These are phyloP conservation scores for Rhyacophila evoluta DNA, from an alignment of 2,888 invertebrate species.

Conservation along the genomic window DNA sequence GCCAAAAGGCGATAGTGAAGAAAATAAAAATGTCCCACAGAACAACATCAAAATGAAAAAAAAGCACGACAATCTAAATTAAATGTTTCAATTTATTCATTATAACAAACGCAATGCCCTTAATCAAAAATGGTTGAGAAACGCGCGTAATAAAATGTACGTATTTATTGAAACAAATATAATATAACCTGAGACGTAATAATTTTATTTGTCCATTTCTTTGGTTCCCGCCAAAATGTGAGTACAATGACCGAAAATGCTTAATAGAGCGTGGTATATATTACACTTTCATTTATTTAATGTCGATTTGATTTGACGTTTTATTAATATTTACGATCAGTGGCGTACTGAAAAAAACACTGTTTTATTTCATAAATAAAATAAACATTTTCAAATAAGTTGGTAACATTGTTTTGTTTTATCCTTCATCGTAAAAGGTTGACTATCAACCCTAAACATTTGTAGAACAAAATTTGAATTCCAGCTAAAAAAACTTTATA, in stretches of 20 bases:
- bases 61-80: neutral
- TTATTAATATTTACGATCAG: neutral
- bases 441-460: no score
- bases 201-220: slow-evolving; percentile 25
- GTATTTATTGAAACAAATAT: no score
- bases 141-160: neutral
- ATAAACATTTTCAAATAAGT: no score
- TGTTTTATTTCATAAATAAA: no score
- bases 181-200: neutral
- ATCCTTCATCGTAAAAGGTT: no score
- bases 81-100: neutral
- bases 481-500: no score
- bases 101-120: neutral
- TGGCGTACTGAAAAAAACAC: neutral
- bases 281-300: slow-evolving; percentile 46
- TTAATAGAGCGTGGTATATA: slow-evolving; percentile 42
- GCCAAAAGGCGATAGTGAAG: no score
- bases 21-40: no score
- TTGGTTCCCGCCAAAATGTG: neutral
- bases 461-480: no score
- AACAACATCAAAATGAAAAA: neutral
- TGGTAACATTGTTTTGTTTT: no score
- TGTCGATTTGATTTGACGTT: slow-evolving; percentile 37
- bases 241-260: slow-evolving; percentile 41
- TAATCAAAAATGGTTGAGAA: neutral